Evolutionary conservation across 1,140 invertebrate species (phyloP).

Genomic region (Drosophila pectinifera): DNA sequence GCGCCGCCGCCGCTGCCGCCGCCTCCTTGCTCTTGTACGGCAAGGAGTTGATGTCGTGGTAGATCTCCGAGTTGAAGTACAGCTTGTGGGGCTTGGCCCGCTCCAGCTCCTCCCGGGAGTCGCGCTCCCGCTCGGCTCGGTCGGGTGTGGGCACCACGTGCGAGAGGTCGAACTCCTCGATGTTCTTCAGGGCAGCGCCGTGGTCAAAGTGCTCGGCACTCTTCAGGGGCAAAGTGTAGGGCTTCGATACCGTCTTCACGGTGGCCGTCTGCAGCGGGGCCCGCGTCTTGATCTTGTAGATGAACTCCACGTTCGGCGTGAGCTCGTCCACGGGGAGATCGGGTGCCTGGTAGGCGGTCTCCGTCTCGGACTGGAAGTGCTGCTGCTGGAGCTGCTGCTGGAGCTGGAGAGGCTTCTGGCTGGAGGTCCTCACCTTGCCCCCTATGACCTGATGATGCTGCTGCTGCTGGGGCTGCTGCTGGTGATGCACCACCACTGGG

Average conservation of each 20-base stretch:
- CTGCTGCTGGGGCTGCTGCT: slow-evolving; percentile 20
- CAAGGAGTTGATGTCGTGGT: slow-evolving; percentile 83
- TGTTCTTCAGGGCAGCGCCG: slow-evolving; percentile 72
- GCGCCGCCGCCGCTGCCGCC: slow-evolving; percentile 14
- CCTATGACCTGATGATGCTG: slow-evolving; percentile 34
- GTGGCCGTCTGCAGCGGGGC: slow-evolving; percentile 79
- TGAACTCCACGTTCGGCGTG: slow-evolving; percentile 78
- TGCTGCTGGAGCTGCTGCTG: slow-evolving; percentile 14
- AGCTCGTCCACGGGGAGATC: slow-evolving; percentile 61
- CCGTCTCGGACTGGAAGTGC: slow-evolving; percentile 71
- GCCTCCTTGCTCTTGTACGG: slow-evolving; percentile 69
- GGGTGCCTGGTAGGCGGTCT: slow-evolving; percentile 70
- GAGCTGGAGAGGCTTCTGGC: slow-evolving; percentile 29
- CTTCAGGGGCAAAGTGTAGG: slow-evolving; percentile 72
- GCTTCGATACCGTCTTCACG: slow-evolving; percentile 79
- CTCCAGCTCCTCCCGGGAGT: slow-evolving; percentile 25
- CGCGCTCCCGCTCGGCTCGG: too few relatives aligned
- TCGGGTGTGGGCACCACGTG: slow-evolving; percentile 74
- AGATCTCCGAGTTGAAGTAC: slow-evolving; percentile 82
- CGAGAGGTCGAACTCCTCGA: slow-evolving; percentile 80
- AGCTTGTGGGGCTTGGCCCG: slow-evolving; percentile 67
- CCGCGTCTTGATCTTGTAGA: slow-evolving; percentile 82
- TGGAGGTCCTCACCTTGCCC: slow-evolving; percentile 26
- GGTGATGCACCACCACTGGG: not conserved
- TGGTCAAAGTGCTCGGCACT: slow-evolving; percentile 77